Base-by-base conservation (phyloP, 2,888 invertebrate genomes). In the Polia nebulosa region DNA sequence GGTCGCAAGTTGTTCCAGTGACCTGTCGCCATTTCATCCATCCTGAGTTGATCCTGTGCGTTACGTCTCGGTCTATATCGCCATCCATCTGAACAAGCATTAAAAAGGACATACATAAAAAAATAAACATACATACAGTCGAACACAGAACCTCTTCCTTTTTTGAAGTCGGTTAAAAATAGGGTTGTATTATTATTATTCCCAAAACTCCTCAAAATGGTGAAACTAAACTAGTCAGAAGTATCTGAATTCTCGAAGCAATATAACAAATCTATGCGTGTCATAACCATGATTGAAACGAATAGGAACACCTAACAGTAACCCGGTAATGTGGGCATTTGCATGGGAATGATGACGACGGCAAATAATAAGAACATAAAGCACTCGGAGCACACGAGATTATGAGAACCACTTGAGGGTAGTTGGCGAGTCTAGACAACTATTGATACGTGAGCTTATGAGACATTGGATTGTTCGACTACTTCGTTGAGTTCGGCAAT, bases 261-360 rank as follows among this genome's bases (percentile, higher is more conserved):
- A 76, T 74, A 71, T 53, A 64, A 74, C 67, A 62, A 57, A 64
- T 59, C 32, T 67, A 57, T 45, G 59, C 34, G 17, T 1, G 65
- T 41, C 56, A 65, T 76, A 70, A 68, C 47, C 45, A 41, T 71
- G 53, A 63, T 53, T 72, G 68, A 59, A 53, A 62, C 53, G 25
- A 63, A 64, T 53, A 67, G 34, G 53, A 59, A 60, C 20, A 72
- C 57, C 45, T 56, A 51, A 55, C 78, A 41, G 61, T 78, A 71
- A 65, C 59, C 51, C 64, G 58, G 53, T 81, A 79, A 83, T 76
- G 72, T 58, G 55, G 41, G 45, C 63, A 83, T 82, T 83, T 67
- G 65, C 68, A 78, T 78, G 65, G 25, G 34, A 71, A 61, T 45
- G 62, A 56, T 69, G 69, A 56, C 39, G 44, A 39, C 15, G n/a